Evolutionary conservation across 1,140 invertebrate genomes (phyloP).

Genomic region (Drosophila guanche): DNA sequence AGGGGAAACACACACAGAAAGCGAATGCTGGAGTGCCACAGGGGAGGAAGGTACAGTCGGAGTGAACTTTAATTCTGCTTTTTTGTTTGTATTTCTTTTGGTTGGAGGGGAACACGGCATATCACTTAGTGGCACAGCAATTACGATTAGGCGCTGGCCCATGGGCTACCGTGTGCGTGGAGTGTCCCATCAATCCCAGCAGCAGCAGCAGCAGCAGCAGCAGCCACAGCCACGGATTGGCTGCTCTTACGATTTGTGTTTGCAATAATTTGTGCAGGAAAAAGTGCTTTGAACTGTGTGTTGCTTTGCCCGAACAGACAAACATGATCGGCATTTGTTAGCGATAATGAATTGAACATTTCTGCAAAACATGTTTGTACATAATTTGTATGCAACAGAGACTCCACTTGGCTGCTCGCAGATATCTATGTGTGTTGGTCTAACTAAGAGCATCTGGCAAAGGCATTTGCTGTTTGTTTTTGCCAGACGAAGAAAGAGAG

Average conservation of each 20-base stretch:
- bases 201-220: no score
- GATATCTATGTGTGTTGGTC: conserved; percentile 62
- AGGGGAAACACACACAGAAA: conserved; percentile 2
- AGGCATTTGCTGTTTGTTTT: conserved; percentile 58
- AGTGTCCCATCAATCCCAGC: not conserved
- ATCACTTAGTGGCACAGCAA: conserved; percentile 73
- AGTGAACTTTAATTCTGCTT: not conserved
- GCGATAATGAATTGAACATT: conserved; percentile 83
- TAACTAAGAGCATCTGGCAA: conserved; percentile 77
- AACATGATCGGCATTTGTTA: conserved; percentile 83
- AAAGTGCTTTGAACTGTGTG: conserved; percentile 80
- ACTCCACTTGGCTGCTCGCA: conserved; percentile 6
- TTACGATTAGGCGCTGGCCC: conserved; percentile 53
- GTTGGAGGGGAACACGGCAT: conserved; percentile 61
- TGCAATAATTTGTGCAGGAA: conserved; percentile 74
- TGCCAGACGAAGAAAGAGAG: conserved; percentile 25
- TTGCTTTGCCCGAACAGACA: conserved; percentile 58
- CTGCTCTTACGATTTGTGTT: conserved; percentile 43
- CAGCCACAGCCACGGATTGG: no score
- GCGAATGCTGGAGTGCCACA: conserved; percentile 12
- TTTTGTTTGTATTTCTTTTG: conserved; percentile 6
- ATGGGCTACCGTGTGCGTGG: conserved; percentile 43
- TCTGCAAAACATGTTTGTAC: conserved; percentile 82
- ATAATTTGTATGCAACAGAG: conserved; percentile 76
- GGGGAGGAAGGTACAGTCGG: no score